A percentile compares a stretch with the other conserved stretches of the same genome.
phyloP scores from a whole-genome alignment of 2,113 vertebrate species.

The Orthochromis malagaraziensis region DNA sequence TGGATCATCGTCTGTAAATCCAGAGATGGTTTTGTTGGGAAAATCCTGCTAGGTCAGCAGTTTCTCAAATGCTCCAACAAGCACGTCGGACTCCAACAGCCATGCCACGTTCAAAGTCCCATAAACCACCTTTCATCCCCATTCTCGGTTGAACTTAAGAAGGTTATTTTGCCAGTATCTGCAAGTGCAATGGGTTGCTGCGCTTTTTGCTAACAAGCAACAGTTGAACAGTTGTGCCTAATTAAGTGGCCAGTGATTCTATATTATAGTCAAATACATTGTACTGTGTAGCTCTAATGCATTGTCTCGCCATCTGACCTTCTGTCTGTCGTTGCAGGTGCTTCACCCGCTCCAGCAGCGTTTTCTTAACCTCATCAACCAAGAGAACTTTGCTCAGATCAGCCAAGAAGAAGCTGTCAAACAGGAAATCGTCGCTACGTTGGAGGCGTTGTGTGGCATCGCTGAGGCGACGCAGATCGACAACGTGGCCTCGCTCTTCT shows the following conservation, averaged over 20 bases:
- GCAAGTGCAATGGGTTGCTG: not conserved
- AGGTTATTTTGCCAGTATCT: not conserved
- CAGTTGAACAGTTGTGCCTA: not conserved
- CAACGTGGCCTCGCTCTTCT: slow-evolving; percentile 94
- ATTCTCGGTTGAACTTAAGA: not conserved
- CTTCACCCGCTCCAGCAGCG: slow-evolving; percentile 95
- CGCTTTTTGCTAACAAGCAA: not conserved
- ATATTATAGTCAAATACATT: not conserved
- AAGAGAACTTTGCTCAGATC: slow-evolving; percentile 96
- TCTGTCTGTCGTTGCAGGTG: slow-evolving; percentile 67
- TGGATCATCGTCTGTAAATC: not conserved
- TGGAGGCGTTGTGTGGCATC: slow-evolving; percentile 95
- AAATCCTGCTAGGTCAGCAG: not conserved
- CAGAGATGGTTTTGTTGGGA: not conserved
- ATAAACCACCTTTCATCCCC: not conserved
- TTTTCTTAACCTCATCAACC: slow-evolving; percentile 96
- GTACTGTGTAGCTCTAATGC: not conserved
- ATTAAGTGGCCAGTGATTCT: not conserved
- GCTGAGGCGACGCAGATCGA: slow-evolving; percentile 97
- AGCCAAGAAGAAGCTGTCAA: slow-evolving; percentile 95
- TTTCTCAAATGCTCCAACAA: not conserved
- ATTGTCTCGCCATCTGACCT: not conserved
- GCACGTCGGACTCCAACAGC: not conserved
- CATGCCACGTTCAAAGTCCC: not conserved
- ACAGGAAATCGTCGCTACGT: slow-evolving; percentile 88